Conservation (phyloP, 2,888 invertebrate genomes). For the Gnatocerus cornutus region DNA sequence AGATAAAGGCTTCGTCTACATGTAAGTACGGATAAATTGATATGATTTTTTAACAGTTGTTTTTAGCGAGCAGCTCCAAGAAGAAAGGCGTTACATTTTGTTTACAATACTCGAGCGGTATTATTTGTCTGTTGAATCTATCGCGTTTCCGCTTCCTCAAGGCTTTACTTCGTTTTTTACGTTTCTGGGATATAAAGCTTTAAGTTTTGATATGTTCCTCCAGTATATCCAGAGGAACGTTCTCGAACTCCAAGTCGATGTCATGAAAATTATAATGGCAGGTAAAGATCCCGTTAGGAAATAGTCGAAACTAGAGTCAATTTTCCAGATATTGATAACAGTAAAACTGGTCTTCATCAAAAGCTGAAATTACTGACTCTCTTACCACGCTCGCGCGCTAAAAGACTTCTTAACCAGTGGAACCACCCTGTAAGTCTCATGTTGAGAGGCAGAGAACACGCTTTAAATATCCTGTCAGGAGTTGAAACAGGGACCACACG, state of each 20-base stretch:
- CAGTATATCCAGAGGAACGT: constrained; percentile 90
- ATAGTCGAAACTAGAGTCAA: too few species aligned
- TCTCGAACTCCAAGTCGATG: constrained; percentile 90
- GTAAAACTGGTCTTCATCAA: constrained; percentile 76
- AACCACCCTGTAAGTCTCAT: constrained; percentile 83
- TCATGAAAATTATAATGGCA: constrained; percentile 87
- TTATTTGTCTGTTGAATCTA: constrained; percentile 83
- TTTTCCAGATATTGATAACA: constrained; percentile 71
- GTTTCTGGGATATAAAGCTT: constrained; percentile 86
- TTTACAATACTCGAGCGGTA: constrained; percentile 89
- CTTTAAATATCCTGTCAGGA: constrained; percentile 85
- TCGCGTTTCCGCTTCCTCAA: constrained; percentile 88
- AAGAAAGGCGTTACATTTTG: constrained; percentile 80
- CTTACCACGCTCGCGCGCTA: constrained; percentile 84
- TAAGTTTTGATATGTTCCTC: constrained; percentile 85
- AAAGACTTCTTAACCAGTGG: constrained; percentile 86
- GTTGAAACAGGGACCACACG: constrained; percentile 72
- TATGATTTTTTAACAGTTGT: not conserved
- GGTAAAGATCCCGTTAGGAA: constrained; percentile 71
- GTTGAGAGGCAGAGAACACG: constrained; percentile 87
- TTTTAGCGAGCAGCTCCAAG: constrained; percentile 82
- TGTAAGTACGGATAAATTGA: constrained; percentile 73
- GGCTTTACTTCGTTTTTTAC: constrained; percentile 93
- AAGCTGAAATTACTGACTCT: constrained; percentile 84
- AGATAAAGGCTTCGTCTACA: constrained; percentile 84